Base-by-base conservation (phyloP, 2,888 invertebrate species). In the Xestoiulus laeticollis region DNA sequence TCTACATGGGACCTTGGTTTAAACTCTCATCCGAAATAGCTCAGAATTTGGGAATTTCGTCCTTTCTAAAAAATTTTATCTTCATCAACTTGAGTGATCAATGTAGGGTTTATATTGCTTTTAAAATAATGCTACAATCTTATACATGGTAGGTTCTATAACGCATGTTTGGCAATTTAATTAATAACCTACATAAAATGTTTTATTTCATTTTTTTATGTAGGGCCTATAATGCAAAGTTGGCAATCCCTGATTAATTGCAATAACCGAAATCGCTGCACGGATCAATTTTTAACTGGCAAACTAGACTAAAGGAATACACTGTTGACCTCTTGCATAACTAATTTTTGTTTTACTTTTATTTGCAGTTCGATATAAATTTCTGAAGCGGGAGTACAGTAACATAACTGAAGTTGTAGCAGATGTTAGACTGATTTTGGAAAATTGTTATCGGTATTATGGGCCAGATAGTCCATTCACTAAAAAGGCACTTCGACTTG, bases 391-490 rank as follows among this genome's bases (percentile, higher is more conserved):
- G 6, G 90, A 91, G 86, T 93, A 93, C 89, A 89, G 89, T 1
- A 91, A 90, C 12, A 91, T 93, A n/a, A 92, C 92, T 53, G 92
- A 93, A 84, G 91, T 93, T 90, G 91, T 93, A 10, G 90, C 90
- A 12, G 93, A 93, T 90, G 91, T 93, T 85, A 91, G 93, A 10
- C 90, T 92, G 59, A 92, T 93, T 92, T 90, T 93, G 84, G 92
- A 93, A 89, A 93, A 93, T 89, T 93, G 93, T 89, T 93, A 93
- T 89, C 92, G 92, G 22, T 93, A 92, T 90, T 93, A 93, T 91
- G 93, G 93, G 22, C 91, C 92, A 0, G 91, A 91, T 89, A 92
- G 92, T 89, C 90, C 91, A 53, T 90, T 93, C 33, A 92, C 93
- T 10, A 93, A 92, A 90, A 91, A 92, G 88, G 93, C 92, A 12